Evolutionary conservation across 2,888 invertebrate species (phyloP), one percentile per base, ranked within the genome.

Genomic region (Polymixis lichenea): DNA sequence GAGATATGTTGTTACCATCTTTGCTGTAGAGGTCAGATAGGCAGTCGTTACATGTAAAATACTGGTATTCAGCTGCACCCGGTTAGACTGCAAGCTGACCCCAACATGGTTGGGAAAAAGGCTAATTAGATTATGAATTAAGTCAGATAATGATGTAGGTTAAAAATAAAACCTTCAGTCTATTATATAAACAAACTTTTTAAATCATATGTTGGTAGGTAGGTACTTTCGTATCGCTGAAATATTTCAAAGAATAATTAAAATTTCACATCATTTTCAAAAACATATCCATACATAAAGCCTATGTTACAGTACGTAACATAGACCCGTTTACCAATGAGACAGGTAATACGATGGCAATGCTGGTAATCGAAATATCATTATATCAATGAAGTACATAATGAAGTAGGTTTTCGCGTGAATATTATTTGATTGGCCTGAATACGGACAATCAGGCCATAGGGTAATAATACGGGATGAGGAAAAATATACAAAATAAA

Each of bases 371-470:
- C 17, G 55, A 68, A 64, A 64, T 64, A 53, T 38, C 25, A 79
- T 78, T 46, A 68, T 22, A 43, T 28, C 53, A 69, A 73, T 68
- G 8, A 53, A 61, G 19, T 51, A 51, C 62, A 19, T 64, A 78
- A 64, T 72, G 53, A 53, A 60, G 55, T 56, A 60, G 60, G 25
- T 53, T 22, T 28, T 22, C 67, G n/a, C 25, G 67, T 80, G 38
- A 68, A 72, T 72, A 72, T 76, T 72, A 76, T 81, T 81, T 72
- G 71, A 81, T 76, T 80, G 71, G 22, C 72, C 32, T 55, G 15
- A 72, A 66, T 77, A 60, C 38, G 19, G 22, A 69, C 60, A 66
- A 61, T 71, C 75, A 70, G 55, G 56, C 32, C 2, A 17, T 46
- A 46, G 8, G 25, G 62, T 68, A 64, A 68, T 71, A 17, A 67